These are phyloP conservation scores for Siniperca scherzeri DNA, from an alignment of 2,797 vertebrate species.

Conservation along the genomic window DNA sequence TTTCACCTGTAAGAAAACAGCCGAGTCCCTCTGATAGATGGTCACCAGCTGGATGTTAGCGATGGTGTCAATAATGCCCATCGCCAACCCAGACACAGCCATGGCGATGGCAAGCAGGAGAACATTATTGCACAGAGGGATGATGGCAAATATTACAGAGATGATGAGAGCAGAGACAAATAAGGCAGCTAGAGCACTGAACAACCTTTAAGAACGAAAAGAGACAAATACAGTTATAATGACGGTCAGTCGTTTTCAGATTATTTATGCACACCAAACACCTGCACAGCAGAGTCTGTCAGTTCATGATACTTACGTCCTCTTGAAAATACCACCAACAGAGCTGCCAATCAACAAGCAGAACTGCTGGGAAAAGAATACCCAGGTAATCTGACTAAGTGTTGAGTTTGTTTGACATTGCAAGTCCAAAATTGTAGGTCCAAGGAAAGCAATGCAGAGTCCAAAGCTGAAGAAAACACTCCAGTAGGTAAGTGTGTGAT, in stretches of 20 bases:
- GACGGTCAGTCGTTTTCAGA: neutral
- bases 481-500: slow-evolving; percentile 97
- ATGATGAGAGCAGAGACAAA: slow-evolving; percentile 92
- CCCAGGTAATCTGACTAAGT: slow-evolving; percentile 96
- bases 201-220: slow-evolving; percentile 85
- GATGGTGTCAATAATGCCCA: slow-evolving; percentile 98
- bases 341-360: slow-evolving; percentile 95
- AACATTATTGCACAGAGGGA: slow-evolving; percentile 94
- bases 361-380: slow-evolving; percentile 97
- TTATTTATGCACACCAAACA: neutral
- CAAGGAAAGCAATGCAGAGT: slow-evolving; percentile 96
- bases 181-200: slow-evolving; percentile 90
- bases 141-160: slow-evolving; percentile 95
- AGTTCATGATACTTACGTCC: slow-evolving; percentile 88
- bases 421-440: slow-evolving; percentile 96
- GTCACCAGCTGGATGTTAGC: slow-evolving; percentile 97
- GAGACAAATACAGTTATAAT: neutral
- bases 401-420: slow-evolving; percentile 96
- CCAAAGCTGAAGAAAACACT: slow-evolving; percentile 99
- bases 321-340: slow-evolving; percentile 92
- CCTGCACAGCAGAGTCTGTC: neutral
- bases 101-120: slow-evolving; percentile 92
- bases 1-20: slow-evolving; percentile 95
- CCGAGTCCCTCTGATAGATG: slow-evolving; percentile 97
- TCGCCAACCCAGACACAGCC: slow-evolving; percentile 95